Conservation (phyloP, 2,888 invertebrate species). For the Plebejus anna region DNA sequence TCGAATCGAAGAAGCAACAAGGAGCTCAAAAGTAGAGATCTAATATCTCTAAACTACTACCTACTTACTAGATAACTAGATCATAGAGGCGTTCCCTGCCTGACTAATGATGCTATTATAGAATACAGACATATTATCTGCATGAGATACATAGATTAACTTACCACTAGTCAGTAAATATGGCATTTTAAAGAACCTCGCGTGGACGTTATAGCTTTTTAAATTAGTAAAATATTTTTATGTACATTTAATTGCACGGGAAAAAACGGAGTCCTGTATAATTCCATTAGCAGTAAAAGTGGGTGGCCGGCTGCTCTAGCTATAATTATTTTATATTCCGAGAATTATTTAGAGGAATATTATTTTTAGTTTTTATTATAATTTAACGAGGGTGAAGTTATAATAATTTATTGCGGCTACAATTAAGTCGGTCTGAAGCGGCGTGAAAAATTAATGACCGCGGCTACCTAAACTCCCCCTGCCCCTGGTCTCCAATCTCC, state of each 20-base stretch:
- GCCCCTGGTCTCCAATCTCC: not conserved
- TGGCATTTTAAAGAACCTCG: not conserved
- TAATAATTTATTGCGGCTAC: slow-evolving; percentile 2
- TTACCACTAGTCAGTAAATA: not conserved
- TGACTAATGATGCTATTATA: no score
- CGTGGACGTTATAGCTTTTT: not conserved
- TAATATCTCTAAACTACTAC: no score
- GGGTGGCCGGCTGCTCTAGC: not conserved
- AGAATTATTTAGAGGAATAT: slow-evolving; percentile 12
- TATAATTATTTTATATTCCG: not conserved
- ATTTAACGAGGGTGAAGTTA: slow-evolving; percentile 4
- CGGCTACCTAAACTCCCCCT: not conserved
- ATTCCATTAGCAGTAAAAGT: slow-evolving; percentile 1
- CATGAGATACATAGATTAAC: no score
- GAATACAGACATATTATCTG: no score
- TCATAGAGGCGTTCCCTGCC: no score
- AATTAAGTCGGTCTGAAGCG: not conserved
- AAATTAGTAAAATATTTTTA: not conserved
- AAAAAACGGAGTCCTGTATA: not conserved
- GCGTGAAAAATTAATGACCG: not conserved
- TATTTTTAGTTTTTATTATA: slow-evolving; percentile 16
- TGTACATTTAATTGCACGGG: not conserved
- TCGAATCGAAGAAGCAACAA: no score
- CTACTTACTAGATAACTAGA: no score
- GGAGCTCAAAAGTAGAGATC: no score